Percentiles rank a stretch among this genome's conserved stretches.
Conservation (phyloP, 1,140 invertebrate genomes). For the Nymphalis io region DNA sequence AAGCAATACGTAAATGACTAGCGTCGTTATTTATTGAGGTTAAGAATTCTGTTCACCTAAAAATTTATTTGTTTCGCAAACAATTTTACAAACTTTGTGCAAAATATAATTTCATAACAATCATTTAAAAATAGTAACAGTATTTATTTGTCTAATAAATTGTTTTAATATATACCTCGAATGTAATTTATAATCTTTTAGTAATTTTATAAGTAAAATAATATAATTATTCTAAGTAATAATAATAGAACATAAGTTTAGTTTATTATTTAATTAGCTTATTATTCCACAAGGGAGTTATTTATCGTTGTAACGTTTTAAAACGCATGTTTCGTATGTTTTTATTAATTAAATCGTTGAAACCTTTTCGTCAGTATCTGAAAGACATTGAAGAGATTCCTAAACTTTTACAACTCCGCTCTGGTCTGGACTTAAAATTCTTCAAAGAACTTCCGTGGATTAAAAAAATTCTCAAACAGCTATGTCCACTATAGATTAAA, state of each 20-base stretch:
- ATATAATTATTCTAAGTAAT: no score
- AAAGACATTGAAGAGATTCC: neutral
- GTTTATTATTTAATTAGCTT: no score
- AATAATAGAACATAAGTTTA: no score
- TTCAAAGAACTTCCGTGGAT: neutral
- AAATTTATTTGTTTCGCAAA: constrained; percentile 2
- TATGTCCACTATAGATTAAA: neutral
- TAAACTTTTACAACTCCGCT: neutral
- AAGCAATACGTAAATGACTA: neutral
- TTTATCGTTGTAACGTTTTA: neutral
- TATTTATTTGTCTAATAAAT: no score
- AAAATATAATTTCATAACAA: no score
- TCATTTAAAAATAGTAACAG: no score
- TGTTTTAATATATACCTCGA: no score
- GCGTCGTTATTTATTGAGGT: neutral
- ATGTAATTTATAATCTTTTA: no score
- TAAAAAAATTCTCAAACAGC: neutral
- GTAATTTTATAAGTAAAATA: no score
- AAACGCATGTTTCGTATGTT: neutral
- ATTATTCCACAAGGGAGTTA: no score
- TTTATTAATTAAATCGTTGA: neutral
- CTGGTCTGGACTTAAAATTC: constrained; percentile 1
- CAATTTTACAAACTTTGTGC: no score
- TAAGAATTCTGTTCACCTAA: neutral
- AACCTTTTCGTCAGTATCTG: neutral